Base-by-base conservation (phyloP, 2,113 vertebrate species). In the Lepisosteus osseus region DNA sequence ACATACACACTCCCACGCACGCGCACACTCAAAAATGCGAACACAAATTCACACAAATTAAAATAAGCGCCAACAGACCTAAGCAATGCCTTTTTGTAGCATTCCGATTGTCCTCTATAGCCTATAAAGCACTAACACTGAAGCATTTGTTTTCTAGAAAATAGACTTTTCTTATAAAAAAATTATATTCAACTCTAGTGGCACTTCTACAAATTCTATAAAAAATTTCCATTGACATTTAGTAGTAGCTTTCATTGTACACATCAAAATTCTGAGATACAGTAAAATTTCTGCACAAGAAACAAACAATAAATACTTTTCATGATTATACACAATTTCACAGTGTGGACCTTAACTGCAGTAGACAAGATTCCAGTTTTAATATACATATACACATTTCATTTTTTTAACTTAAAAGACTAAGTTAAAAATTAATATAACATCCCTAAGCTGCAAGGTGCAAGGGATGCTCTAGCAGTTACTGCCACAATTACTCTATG, bases 181-280 rank as follows among this genome's bases (percentile, higher is more conserved):
- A 89, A 87, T 86, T 91, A 92, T 91, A 91, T 91, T 93, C 91
- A 90, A 88, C 89, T 90, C 90, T 91, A 93, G 90, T 91, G 90
- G 87, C 90, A 92, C 90, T 91, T 92, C 91, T 93, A 92, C 87
- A 90, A 88, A 89, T 83, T 89, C 87, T 87, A 85, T 84, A 89
- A 90, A 92, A 89, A 73, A 77, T 81, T 83, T 80, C 77, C 17
- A 47, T 85, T 79, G 79, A 89, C 78, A 84, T 89, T 88, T 84
- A 87, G 84, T 87, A 81, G 81, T 43, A 69, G 76, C 69, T 84
- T 80, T 80, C 79, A 79, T 81, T 73, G 72, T 81, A 80, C 86
- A 87, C 86, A 84, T 90, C 75, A 86, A 85, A 88, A 86, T 75
- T 65, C 74, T 84, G 75, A 79, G 75, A 86, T 77, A 78, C 80